Percentiles rank a stretch among this genome's conserved stretches.
Evolutionary conservation across 2,113 vertebrate genomes (phyloP).

Genomic region (Myotis yumanensis): DNA sequence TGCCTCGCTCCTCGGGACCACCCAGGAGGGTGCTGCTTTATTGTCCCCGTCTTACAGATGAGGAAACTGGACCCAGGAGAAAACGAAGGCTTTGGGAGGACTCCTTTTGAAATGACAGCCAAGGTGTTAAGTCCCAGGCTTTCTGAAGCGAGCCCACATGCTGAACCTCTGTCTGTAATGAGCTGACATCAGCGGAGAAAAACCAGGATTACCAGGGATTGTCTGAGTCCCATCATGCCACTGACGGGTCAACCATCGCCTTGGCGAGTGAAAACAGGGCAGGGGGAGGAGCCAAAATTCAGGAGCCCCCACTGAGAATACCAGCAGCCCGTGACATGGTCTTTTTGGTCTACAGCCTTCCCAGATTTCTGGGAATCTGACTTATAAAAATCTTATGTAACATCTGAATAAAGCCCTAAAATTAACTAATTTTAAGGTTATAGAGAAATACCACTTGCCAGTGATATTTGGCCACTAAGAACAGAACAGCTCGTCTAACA

Average conservation of each 20-base stretch:
- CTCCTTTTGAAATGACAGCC: background rate
- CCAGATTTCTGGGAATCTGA: background rate
- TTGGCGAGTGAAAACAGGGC: accelerated
- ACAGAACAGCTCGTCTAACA: background rate
- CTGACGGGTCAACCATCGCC: background rate
- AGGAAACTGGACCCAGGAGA: background rate
- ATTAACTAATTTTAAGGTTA: background rate
- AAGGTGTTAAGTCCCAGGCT: background rate
- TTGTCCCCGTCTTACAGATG: background rate
- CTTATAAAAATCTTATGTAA: background rate
- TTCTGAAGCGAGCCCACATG: background rate
- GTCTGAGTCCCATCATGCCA: background rate
- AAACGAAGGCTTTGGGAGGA: background rate
- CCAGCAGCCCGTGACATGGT: no score
- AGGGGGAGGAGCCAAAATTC: background rate
- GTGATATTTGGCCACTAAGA: background rate
- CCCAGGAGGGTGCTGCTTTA: accelerated
- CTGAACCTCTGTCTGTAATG: background rate
- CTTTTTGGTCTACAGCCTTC: background rate
- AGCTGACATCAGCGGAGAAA: background rate
- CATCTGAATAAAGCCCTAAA: background rate
- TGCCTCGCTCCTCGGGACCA: background rate
- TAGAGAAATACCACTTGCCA: background rate
- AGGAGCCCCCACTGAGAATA: background rate
- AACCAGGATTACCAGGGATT: background rate